These are phyloP conservation scores for Barbus barbus DNA, from an alignment of 2,113 vertebrate species.

Conservation along the genomic window DNA sequence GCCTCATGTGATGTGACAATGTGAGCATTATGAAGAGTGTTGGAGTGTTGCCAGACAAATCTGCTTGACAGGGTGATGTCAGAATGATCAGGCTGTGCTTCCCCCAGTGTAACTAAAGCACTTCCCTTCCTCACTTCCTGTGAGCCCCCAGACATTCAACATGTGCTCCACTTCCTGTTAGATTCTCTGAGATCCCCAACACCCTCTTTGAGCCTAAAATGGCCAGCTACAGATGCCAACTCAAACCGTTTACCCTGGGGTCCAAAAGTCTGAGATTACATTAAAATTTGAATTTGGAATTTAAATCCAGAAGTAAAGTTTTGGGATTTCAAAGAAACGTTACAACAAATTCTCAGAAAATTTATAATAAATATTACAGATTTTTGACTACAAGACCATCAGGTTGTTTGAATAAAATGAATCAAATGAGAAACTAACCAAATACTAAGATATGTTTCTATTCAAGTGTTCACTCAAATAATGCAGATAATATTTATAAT, in stretches of 20 bases:
- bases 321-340: no score
- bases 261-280: neutral
- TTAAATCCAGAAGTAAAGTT: no score
- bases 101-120: constrained; percentile 58
- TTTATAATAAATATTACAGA: no score
- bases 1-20: neutral
- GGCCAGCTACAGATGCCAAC: constrained; percentile 3
- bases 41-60: no score
- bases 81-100: constrained; percentile 52
- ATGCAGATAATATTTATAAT: neutral
- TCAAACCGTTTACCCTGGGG: neutral
- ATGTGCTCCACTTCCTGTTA: constrained; percentile 69
- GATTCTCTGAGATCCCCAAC: constrained; percentile 43
- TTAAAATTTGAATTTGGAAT: neutral
- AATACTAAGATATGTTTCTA: neutral
- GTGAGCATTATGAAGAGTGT: constrained; percentile 6
- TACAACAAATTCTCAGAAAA: no score
- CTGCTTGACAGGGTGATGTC: constrained; percentile 49
- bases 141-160: constrained; percentile 59
- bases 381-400: neutral
- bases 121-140: constrained; percentile 75
- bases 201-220: neutral
- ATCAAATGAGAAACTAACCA: neutral
- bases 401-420: neutral
- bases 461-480: neutral